Conservation (phyloP, 2,888 invertebrate species). For the Mesopsocus fuscifrons region DNA sequence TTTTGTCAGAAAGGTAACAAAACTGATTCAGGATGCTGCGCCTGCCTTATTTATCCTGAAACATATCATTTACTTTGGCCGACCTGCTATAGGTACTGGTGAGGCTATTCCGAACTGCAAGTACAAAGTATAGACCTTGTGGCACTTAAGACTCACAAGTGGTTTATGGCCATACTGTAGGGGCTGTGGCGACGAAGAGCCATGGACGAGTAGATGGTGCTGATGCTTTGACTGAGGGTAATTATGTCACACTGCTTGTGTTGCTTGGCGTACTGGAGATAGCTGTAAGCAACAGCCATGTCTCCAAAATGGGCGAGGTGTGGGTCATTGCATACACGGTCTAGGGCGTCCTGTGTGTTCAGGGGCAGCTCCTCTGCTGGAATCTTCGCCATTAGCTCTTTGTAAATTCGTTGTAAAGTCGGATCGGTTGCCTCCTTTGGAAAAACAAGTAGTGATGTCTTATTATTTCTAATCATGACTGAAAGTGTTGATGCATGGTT, state of each 20-base stretch:
- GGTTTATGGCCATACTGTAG: not conserved
- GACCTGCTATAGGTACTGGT: no score
- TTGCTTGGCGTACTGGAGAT: not conserved
- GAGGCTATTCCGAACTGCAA: no score
- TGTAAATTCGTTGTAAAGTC: not conserved
- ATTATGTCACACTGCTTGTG: not conserved
- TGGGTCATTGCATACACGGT: not conserved
- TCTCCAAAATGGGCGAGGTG: conserved; percentile 6
- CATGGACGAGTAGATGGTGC: conserved; percentile 3
- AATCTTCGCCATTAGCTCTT: not conserved
- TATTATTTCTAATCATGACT: conserved; percentile 1
- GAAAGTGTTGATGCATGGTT: no score
- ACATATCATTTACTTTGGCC: no score
- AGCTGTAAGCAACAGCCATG: not conserved
- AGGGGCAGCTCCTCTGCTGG: not conserved
- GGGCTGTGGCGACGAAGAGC: not conserved
- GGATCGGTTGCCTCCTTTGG: conserved; percentile 6
- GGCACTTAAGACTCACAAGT: conserved; percentile 1
- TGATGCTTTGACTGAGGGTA: not conserved
- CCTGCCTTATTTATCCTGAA: no score
- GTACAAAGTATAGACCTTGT: no score
- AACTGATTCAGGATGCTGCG: no score
- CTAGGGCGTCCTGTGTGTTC: not conserved
- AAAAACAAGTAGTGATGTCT: no score
- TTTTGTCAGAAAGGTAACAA: no score